A percentile compares a stretch with the other conserved stretches of the same genome.
phyloP scores from a whole-genome alignment of 1,140 invertebrate species.

The Panagrolaimus sp. region DNA sequence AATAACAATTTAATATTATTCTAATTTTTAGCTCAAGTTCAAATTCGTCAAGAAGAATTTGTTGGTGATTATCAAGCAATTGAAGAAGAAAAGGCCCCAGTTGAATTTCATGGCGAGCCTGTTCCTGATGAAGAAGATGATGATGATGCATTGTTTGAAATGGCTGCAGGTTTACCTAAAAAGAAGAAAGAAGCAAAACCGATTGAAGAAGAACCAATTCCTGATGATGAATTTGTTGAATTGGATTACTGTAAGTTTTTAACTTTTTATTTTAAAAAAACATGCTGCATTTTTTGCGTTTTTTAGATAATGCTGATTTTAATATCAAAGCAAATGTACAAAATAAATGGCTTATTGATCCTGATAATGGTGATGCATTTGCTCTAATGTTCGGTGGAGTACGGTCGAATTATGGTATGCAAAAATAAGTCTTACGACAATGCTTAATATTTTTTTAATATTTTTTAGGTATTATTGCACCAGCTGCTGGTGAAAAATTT shows the following conservation, averaged over 20 bases:
- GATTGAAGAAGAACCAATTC: constrained; percentile 42
- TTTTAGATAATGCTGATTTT: constrained; percentile 45
- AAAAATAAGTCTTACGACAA: no score
- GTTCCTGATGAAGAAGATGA: constrained; percentile 48
- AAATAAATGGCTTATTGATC: constrained; percentile 50
- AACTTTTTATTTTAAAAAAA: neutral
- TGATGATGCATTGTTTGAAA: constrained; percentile 41
- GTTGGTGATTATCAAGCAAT: constrained; percentile 23
- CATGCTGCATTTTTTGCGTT: neutral
- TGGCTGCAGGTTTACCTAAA: constrained; percentile 42
- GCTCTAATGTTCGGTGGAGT: constrained; percentile 51
- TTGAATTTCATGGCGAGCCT: constrained; percentile 46
- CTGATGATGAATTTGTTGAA: constrained; percentile 39
- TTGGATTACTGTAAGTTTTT: constrained; percentile 44
- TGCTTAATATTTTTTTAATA: no score
- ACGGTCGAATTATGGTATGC: constrained; percentile 40
- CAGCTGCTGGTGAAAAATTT: neutral
- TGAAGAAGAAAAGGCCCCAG: constrained; percentile 43
- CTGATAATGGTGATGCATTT: constrained; percentile 46
- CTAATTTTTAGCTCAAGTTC: constrained; percentile 1
- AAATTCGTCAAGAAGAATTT: constrained; percentile 26
- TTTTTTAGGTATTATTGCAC: neutral
- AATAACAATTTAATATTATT: neutral
- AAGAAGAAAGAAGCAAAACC: constrained; percentile 31
- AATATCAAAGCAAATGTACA: constrained; percentile 44